Evolutionary conservation across 2,797 vertebrate genomes (phyloP), one percentile per base, ranked within the genome.

Genomic region (Aphelocoma californica): DNA sequence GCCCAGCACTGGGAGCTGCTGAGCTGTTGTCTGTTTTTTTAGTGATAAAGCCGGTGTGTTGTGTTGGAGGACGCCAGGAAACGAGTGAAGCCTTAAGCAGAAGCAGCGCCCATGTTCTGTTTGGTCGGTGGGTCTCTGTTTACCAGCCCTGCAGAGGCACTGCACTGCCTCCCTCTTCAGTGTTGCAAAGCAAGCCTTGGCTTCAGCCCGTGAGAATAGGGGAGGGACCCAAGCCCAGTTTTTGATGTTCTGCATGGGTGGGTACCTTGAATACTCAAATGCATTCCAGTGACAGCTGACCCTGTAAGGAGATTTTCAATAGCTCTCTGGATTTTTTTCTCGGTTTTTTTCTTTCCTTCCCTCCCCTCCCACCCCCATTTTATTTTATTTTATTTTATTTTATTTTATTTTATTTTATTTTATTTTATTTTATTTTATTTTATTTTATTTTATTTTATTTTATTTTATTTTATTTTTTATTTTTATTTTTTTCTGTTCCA

Each of bases 191-290:
- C 96, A 75, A 93, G 90, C 87, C 78, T 92, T 86, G 88, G 90
- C 86, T 92, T 86, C 88, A 96, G 86, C 87, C 93, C 28, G 5
- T 90, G 96, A 97, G 97, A 98, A 97, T 72, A 95, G 77, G 72
- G 92, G 86, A 97, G 86, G 96, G 93, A 97, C 95, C 84, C 3
- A 50, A 97, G 97, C 97, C 97, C 96, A 93, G 98, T 97, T 98
- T 98, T 97, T 98, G 97, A 98, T 98, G 97, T 98, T 98, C 97
- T 98, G 98, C 98, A 75, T 97, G 97, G 97, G 94, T 97, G 96
- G 95, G 67, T 98, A 97, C 95, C 96, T 96, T 98, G 97, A 98
- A 98, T 98, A 97, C 96, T 96, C 96, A 97, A 97, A 97, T 95
- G 78, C 94, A 95, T 98, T 98, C 97, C 97, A 95, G 93, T 98